Evolutionary conservation across 1,140 invertebrate species (phyloP).

Genomic region (Caerostris extrusa): DNA sequence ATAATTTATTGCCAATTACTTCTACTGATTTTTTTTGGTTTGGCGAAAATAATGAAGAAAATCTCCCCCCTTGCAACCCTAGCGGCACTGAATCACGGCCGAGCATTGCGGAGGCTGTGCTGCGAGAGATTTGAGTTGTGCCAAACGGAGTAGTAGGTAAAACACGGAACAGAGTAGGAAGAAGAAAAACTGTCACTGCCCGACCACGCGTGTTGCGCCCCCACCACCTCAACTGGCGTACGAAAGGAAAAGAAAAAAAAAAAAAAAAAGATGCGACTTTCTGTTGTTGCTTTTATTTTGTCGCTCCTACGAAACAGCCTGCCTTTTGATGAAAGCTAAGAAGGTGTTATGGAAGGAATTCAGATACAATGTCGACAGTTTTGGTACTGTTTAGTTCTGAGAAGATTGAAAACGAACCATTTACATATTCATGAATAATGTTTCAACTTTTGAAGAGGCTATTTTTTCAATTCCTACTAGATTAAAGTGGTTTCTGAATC

Average conservation of each 20-base stretch:
- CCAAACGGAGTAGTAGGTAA: constrained; percentile 25
- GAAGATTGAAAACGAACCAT: too few species aligned
- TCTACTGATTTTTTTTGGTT: too few species aligned
- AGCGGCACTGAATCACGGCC: constrained; percentile 34
- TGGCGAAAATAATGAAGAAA: too few species aligned
- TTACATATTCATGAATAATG: too few species aligned
- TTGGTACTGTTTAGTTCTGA: too few species aligned
- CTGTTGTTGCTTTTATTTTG: not conserved
- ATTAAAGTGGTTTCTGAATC: too few species aligned
- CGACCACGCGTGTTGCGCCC: constrained; percentile 49
- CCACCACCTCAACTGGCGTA: not conserved
- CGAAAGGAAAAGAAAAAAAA: not conserved
- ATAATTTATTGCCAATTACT: too few species aligned
- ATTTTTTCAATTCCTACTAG: too few species aligned
- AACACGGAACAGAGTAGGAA: not conserved
- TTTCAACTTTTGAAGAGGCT: too few species aligned
- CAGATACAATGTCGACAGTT: not conserved
- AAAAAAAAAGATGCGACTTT: constrained; percentile 3
- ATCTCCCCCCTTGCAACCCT: constrained; percentile 37
- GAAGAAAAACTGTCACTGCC: constrained; percentile 40
- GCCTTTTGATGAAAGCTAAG: constrained; percentile 59
- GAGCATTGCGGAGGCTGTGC: too few species aligned
- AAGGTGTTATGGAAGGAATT: not conserved
- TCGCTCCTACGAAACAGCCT: not conserved
- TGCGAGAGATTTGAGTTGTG: constrained; percentile 56